These are phyloP conservation scores for Palythoa grandiflora DNA, from an alignment of 92 coral and sea anemone genomes.

Conservation along the genomic window DNA sequence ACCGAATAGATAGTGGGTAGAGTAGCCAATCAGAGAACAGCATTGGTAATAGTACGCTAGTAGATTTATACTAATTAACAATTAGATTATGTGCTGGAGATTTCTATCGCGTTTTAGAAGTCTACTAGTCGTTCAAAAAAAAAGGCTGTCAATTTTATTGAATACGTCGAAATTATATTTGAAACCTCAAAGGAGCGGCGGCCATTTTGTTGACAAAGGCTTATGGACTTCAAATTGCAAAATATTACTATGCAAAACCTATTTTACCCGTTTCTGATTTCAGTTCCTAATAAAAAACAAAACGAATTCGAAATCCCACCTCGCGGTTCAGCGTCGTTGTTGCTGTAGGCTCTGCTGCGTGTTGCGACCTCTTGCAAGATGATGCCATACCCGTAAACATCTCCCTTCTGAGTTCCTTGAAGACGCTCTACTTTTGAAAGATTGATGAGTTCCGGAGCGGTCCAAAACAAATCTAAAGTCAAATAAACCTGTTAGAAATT, in stretches of 20 bases:
- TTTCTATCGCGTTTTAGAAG: no score
- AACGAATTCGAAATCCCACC: neutral
- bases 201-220: no score
- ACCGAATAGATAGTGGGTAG: no score
- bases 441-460: slow-evolving; percentile 40
- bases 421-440: slow-evolving; percentile 37
- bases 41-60: no score
- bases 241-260: neutral
- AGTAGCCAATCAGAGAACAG: no score
- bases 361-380: slow-evolving; percentile 32
- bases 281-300: neutral
- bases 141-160: no score
- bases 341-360: slow-evolving; percentile 19
- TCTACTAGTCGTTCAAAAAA: no score
- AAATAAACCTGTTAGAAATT: neutral
- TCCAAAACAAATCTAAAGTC: slow-evolving; percentile 42
- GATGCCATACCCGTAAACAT: slow-evolving; percentile 40
- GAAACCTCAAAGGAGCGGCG: no score
- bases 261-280: neutral
- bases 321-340: slow-evolving; percentile 19
- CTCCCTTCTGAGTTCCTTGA: slow-evolving; percentile 37
- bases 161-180: no score
- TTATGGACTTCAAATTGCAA: no score
- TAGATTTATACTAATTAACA: no score
- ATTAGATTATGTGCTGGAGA: no score